Base-by-base conservation (phyloP, 2,113 vertebrate species). In the Periophthalmus modestus region DNA sequence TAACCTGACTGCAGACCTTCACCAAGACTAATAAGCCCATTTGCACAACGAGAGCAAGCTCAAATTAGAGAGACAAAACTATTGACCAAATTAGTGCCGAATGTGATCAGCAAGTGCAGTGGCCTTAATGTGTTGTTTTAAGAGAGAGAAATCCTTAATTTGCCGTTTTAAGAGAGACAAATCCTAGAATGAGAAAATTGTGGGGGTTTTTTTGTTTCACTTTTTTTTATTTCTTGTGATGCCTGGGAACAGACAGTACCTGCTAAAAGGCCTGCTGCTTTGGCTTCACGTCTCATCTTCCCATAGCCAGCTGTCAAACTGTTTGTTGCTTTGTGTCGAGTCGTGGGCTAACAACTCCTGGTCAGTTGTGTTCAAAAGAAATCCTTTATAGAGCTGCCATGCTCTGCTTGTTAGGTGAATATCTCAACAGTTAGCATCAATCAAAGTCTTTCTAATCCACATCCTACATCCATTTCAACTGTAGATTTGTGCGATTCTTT, bases 321-420 rank as follows among this genome's bases (percentile, higher is more conserved):
- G 58, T 72, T 47, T 34, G 18, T 59, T 23, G 48, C 23, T 54
- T 59, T 39, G 47, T 72, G 67, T 43, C 34, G 52, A 24, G 65
- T 63, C 46, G 43, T 39, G 36, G 55, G 59, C 69, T 78, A 54
- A 71, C 59, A 74, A 78, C 65, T 70, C 46, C 24, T 77, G 68
- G 81, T 74, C 75, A 73, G 43, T 21, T 65, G 59, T 19, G 67
- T 78, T 82, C 33, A 86, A 85, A 82, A 65, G 66, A 48, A 77
- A 46, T 57, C 75, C 68, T 81, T 78, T 36, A 39, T 10, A 39
- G 23, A 57, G 62, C 34, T 54, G 12, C 77, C 71, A 73, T 70
- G 55, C 58, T 68, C 0, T 48, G 85, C 81, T 82, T 84, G 79
- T 90, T 84, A 84, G 74, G 18, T 70, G 78, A 72, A 83, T 50